Evolutionary conservation across 1,140 invertebrate species (phyloP).

Genomic region (Atopsyche davidsoni): DNA sequence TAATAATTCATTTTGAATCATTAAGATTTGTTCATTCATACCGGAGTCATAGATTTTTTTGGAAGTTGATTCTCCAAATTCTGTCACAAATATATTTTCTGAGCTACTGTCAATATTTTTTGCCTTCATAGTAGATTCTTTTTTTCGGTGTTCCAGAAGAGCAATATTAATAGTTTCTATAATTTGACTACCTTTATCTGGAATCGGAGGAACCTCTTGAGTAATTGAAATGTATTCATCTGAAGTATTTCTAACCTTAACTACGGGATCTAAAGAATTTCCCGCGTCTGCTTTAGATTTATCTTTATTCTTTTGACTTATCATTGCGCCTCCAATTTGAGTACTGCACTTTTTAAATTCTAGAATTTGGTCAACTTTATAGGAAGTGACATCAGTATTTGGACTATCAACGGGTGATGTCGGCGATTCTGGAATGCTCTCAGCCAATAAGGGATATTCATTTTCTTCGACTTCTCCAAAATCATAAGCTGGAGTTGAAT

Average conservation of each 20-base stretch:
- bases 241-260: too few species aligned
- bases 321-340: slow-evolving; percentile 38
- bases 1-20: slow-evolving; percentile 25
- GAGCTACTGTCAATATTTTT: slow-evolving; percentile 6
- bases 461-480: slow-evolving; percentile 44
- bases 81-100: slow-evolving; percentile 25
- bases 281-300: slow-evolving; percentile 16
- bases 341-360: slow-evolving; percentile 41
- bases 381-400: slow-evolving; percentile 30
- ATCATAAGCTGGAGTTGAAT: slow-evolving; percentile 71
- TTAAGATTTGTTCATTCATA: slow-evolving; percentile 32
- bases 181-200: slow-evolving; percentile 31
- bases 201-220: slow-evolving; percentile 12
- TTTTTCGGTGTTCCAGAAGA: slow-evolving; percentile 32
- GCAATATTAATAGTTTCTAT: slow-evolving; percentile 40
- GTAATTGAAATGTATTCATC: too few species aligned
- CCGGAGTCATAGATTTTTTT: slow-evolving; percentile 18
- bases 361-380: slow-evolving; percentile 37
- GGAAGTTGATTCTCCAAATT: slow-evolving; percentile 25
- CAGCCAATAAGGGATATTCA: slow-evolving; percentile 31
- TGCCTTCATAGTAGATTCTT: slow-evolving; percentile 12
- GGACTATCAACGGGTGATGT: slow-evolving; percentile 35
- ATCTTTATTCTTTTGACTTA: slow-evolving; percentile 31
- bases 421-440: slow-evolving; percentile 40
- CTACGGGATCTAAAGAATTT: too few species aligned